Evolutionary conservation across 2,888 invertebrate species (phyloP), one percentile per base, ranked within the genome.

Genomic region (Metellina segmentata): DNA sequence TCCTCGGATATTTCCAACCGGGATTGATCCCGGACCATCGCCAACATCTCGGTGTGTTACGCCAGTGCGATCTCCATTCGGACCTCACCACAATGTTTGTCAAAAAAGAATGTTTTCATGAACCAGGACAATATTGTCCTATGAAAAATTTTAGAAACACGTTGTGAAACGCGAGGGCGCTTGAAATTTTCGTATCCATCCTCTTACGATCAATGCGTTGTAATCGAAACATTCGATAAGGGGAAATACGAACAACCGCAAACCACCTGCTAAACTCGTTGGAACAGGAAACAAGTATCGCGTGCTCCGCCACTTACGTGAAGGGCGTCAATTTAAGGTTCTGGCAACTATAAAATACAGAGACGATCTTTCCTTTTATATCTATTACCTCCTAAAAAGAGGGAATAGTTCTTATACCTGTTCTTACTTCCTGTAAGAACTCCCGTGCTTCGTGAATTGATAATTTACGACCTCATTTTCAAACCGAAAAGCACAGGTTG

Each of bases 261-360:
- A 61, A 16, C 61, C 61, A 61, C 61, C 61, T 61, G 61, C 61
- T 61, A 61, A 61, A 61, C 61, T 9, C 53, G 52, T 13, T n/a
- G 79, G 61, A 20, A 61, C 79, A 79, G 79, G 79, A 79, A 79
- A 34, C 78, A 61, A 16, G 13, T 19, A 79, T 79, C 79, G 79
- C 79, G 79, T 79, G 79, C 69, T 13, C 20, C 5, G 77, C 19
- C 72, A 19, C 48, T 7, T 61, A 61, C 5, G 61, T 61, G 34
- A 79, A 79, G 79, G 79, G 79, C 79, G 79, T 79, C 79, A 79
- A 79, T 79, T 79, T 79, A 79, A 79, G 79, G 61, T 61, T 48
- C 61, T 79, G 79, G 61, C 79, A 61, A 79, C 79, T 79, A 79
- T 79, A 79, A 79, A 79, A 61, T 79, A 61, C 61, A 61, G 61